Base-by-base conservation (phyloP, 2,113 vertebrate species). In the Odocoileus virginianus region DNA sequence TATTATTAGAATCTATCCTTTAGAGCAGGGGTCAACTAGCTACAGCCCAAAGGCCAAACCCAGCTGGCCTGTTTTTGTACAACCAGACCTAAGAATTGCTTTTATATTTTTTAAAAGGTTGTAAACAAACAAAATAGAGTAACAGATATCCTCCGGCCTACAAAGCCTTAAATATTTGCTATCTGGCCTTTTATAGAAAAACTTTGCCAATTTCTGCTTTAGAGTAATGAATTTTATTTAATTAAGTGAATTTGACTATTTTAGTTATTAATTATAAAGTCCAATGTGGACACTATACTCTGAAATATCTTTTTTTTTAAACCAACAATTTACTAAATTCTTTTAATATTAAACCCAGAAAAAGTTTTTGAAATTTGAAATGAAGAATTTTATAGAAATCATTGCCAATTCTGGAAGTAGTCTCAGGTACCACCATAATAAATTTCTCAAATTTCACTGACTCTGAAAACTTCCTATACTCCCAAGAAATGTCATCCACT, bases 321-420 rank as follows among this genome's bases (percentile, higher is more conserved):
- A 89, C 33, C 30, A 55, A 2, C n/a, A 94, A 85, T 30, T 60
- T 89, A 89, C 43, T 67, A 87, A 50, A 83, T 58, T 76, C 33
- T 92, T 94, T 81, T 52, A 96, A 83, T 21, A 95, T 58, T 86
- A 89, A 92, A 87, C 60, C 16, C 25, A 93, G 30, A 92, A 54
- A 45, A 82, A 55, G 13, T 10, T 64, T 71, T 67, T 45, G 81
- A 92, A 87, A 33, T 52, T 43, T 92, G 58, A 94, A 91, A 85
- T 76, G 6, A 67, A 17, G 57, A 52, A 36, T 78, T 94, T 85
- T 85, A 60, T 58, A 94, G n/a, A 86, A 60, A 90, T 61, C 45
- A 86, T 0, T 54, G 28, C 28, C 45, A 61, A 87, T 93, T 87
- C 61, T 91, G 15, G 3, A 64, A 95, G n/a, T 52, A 90, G 57